Percentiles rank a stretch among this genome's conserved stretches.
Conservation (phyloP, 2,113 vertebrate species). For the Thalassarche chlororhynchos region DNA sequence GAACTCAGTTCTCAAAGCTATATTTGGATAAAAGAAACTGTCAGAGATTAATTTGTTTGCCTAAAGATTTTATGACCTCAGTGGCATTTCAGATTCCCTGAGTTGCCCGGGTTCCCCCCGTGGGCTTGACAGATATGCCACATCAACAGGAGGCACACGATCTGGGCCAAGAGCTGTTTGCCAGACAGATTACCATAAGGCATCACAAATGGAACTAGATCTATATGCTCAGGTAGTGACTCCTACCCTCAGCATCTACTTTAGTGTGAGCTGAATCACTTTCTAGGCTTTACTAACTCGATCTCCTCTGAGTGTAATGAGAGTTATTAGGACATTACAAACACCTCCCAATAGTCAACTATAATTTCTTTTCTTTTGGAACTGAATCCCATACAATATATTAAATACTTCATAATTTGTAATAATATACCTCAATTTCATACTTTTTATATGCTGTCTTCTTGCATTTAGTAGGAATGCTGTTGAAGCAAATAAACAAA, state of each 20-base stretch:
- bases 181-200: background rate
- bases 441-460: background rate
- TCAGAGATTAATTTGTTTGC: background rate
- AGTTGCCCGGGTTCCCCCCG: background rate
- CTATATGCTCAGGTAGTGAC: background rate
- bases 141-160: background rate
- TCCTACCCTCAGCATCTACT: background rate
- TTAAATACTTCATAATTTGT: background rate
- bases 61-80: background rate
- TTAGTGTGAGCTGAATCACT: background rate
- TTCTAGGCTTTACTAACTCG: background rate
- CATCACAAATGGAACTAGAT: background rate
- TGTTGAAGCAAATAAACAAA: background rate
- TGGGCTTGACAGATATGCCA: background rate
- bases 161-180: background rate
- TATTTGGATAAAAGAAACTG: background rate
- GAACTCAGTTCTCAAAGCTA: background rate
- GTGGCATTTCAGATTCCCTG: background rate
- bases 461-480: background rate
- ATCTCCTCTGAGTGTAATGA: background rate
- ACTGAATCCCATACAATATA: background rate
- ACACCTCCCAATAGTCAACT: background rate
- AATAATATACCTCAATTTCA: background rate
- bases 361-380: background rate
- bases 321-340: background rate